Base-by-base conservation (phyloP, 2,888 invertebrate species). In the Chrysolina americana region DNA sequence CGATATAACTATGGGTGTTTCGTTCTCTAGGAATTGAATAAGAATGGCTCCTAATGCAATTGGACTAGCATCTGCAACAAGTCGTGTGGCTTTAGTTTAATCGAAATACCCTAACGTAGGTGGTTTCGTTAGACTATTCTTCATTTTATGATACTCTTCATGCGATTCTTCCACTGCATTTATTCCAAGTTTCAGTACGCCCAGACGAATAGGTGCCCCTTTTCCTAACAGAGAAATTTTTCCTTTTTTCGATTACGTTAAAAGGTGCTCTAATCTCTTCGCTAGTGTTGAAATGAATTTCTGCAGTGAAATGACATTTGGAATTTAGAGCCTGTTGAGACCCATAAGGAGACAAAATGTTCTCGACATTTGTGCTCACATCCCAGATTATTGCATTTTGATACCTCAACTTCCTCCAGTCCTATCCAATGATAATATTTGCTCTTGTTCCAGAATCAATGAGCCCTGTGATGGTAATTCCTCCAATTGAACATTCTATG, bases 401-500 rank as follows among this genome's bases (percentile, higher is more conserved):
- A 9, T 41, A 8, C 13, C 23, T 59, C 15, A 72, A 48, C 19
- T 47, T 41, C 15, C 62, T 15, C 53, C 68, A 73, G 44, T 73
- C 68, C 63, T 68, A 6, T 9, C 68, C 64, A 63, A 15, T 68
- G 15, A 73, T 41, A n/a, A 73, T 41, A 44, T 73, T 73, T 17
- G 48, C 48, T 11, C 62, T n/a, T 36, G 68, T 47, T 53, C 68
- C 73, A 28, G 68, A 73, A 59, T 73, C 68, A 4, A 73, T 73
- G 36, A 73, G 66, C 50, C 50, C 28, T 41, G 41, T 71, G 59
- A 72, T 68, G 19, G 68, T 17, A 19, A 63, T 17, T n/a, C 63
- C 63, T 28, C 65, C 64, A 13, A 53, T 68, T 70, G 21, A 41
- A 70, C 41, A 2, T 17, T 36, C 41, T 53, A 53, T 28, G 10